These are phyloP conservation scores for Coecobrya sp. DNA, from an alignment of 2,888 invertebrate species.

Conservation along the genomic window DNA sequence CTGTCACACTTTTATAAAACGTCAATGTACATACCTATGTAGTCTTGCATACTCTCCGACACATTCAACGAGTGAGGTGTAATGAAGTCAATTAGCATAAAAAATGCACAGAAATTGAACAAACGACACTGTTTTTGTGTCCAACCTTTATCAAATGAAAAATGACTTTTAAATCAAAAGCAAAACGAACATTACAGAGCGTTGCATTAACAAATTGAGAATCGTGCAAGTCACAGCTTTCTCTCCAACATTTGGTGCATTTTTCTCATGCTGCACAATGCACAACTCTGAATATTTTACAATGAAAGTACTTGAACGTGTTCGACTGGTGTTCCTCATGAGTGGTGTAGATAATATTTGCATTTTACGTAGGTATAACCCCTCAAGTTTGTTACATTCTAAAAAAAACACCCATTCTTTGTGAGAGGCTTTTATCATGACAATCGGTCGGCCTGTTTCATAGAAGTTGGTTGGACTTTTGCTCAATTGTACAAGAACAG, in stretches of 20 bases:
- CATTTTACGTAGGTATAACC: neutral
- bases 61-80: constrained; percentile 5
- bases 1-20: neutral
- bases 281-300: neutral
- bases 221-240: constrained; percentile 23
- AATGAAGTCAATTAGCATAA: constrained; percentile 29
- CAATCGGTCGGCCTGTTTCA: constrained; percentile 22
- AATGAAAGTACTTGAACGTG: neutral
- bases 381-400: neutral
- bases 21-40: neutral
- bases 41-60: neutral
- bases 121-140: neutral
- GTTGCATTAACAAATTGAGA: neutral
- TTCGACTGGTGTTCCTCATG: neutral
- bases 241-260: neutral
- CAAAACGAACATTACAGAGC: neutral
- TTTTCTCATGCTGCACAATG: neutral
- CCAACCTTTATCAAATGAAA: neutral
- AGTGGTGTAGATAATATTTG: neutral
- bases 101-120: neutral
- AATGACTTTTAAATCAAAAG: neutral
- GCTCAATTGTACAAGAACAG: constrained; percentile 18
- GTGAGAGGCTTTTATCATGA: neutral
- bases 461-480: neutral
- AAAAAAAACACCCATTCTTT: constrained; percentile 2